These are phyloP conservation scores for Leptodactylus fuscus DNA, from an alignment of 2,113 vertebrate genomes.

Conservation along the genomic window DNA sequence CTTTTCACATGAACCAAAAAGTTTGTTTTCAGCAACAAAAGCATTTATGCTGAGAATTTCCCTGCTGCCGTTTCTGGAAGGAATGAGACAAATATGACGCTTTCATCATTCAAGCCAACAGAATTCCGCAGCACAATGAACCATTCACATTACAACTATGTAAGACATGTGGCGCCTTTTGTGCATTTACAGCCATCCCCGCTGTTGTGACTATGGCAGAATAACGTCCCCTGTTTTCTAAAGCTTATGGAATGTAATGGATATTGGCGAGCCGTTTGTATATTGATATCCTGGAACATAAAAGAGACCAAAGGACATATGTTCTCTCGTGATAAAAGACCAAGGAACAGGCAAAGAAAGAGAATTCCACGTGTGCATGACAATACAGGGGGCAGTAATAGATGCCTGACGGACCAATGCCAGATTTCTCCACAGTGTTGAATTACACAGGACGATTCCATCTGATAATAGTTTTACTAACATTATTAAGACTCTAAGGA, in stretches of 20 bases:
- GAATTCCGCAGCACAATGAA: slow-evolving; percentile 51
- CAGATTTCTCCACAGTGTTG: neutral
- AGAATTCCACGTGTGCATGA: neutral
- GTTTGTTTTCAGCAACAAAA: slow-evolving; percentile 1
- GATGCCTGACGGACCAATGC: neutral
- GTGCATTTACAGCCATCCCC: neutral
- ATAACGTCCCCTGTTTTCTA: neutral
- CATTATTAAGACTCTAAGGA: neutral
- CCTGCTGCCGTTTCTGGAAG: neutral
- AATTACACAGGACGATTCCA: neutral
- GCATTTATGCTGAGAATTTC: slow-evolving; percentile 35
- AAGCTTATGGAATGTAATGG: neutral
- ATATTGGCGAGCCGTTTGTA: neutral
- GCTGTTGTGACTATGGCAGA: neutral
- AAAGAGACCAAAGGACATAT: neutral
- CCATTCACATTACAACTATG: slow-evolving; percentile 30
- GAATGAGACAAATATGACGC: neutral
- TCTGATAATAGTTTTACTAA: neutral
- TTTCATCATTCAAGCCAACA: slow-evolving; percentile 1
- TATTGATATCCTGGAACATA: neutral
- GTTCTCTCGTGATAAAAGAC: neutral
- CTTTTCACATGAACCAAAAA: neutral
- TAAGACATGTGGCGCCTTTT: slow-evolving; percentile 9
- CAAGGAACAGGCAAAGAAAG: neutral
- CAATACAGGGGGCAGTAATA: too few species aligned